Percentiles rank a stretch among this genome's conserved stretches.
phyloP scores from a whole-genome alignment of 2,797 vertebrate genomes.

The Steatocranus sp. region DNA sequence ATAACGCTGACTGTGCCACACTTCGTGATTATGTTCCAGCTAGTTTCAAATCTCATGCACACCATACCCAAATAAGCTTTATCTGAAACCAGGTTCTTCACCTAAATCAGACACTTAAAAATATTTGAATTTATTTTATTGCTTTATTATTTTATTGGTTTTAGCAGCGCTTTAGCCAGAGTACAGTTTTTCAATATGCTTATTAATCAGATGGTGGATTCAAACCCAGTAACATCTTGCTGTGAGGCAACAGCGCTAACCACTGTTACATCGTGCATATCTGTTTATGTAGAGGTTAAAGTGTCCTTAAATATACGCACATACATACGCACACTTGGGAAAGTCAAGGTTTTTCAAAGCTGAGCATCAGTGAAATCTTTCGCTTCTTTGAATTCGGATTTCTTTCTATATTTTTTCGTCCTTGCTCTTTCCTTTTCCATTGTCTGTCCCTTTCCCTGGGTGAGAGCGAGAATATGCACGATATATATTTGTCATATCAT shows the following conservation, averaged over 20 bases:
- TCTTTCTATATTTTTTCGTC: background rate
- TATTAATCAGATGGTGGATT: background rate
- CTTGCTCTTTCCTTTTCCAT: background rate
- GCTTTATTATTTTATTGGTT: background rate
- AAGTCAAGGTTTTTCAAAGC: background rate
- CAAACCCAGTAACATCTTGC: background rate
- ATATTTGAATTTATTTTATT: background rate
- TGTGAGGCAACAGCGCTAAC: background rate
- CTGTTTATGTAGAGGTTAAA: background rate
- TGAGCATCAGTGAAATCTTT: background rate
- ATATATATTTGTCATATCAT: conserved; percentile 47
- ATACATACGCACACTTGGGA: background rate
- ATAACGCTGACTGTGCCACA: background rate
- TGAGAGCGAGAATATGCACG: background rate
- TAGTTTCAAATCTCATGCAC: background rate
- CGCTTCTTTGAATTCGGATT: background rate
- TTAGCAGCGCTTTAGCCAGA: background rate
- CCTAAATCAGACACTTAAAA: background rate
- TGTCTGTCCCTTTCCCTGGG: background rate
- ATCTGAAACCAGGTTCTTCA: background rate
- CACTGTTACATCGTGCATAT: background rate
- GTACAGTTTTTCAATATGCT: background rate
- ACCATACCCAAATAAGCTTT: background rate
- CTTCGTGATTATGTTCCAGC: background rate
- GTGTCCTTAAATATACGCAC: background rate